These are phyloP conservation scores for Coelopa pilipes DNA, from an alignment of 2,888 invertebrate genomes.

Conservation along the genomic window DNA sequence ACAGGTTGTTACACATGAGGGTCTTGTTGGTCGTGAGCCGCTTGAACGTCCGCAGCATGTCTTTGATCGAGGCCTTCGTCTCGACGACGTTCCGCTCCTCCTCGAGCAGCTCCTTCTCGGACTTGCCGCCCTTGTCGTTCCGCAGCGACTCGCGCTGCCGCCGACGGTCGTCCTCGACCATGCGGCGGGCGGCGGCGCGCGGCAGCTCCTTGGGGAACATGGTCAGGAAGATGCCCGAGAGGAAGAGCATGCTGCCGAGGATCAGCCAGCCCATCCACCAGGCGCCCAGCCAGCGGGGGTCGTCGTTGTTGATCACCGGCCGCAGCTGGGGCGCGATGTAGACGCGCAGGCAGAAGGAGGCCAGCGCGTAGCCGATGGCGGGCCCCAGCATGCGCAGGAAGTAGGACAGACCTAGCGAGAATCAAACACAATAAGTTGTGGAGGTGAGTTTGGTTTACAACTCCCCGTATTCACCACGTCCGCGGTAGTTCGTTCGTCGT, in stretches of 20 bases:
- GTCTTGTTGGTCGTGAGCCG: conserved; percentile 75
- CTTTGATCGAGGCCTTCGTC: conserved; percentile 67
- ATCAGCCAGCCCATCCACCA: conserved; percentile 85
- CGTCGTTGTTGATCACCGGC: conserved; percentile 74
- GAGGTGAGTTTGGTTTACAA: neutral
- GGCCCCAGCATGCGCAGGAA: conserved; percentile 78
- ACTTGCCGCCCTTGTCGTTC: conserved; percentile 36
- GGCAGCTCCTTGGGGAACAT: conserved; percentile 78
- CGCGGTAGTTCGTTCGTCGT: too few species aligned
- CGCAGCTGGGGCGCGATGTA: conserved; percentile 75
- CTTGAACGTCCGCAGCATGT: conserved; percentile 74
- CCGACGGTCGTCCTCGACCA: conserved; percentile 60
- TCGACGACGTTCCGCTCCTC: conserved; percentile 48
- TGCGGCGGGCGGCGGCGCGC: conserved; percentile 71
- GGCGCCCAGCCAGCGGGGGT: conserved; percentile 84
- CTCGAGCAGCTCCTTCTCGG: conserved; percentile 50
- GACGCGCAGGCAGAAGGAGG: conserved; percentile 73
- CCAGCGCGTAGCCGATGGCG: conserved; percentile 75
- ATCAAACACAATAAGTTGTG: too few species aligned
- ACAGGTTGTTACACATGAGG: conserved; percentile 78
- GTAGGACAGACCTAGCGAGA: conserved; percentile 71
- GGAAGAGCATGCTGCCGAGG: conserved; percentile 70
- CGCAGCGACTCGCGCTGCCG: conserved; percentile 44
- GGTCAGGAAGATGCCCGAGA: conserved; percentile 72
- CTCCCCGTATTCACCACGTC: neutral